phyloP scores from a whole-genome alignment of 2,888 invertebrate species.

The Tuta absoluta region DNA sequence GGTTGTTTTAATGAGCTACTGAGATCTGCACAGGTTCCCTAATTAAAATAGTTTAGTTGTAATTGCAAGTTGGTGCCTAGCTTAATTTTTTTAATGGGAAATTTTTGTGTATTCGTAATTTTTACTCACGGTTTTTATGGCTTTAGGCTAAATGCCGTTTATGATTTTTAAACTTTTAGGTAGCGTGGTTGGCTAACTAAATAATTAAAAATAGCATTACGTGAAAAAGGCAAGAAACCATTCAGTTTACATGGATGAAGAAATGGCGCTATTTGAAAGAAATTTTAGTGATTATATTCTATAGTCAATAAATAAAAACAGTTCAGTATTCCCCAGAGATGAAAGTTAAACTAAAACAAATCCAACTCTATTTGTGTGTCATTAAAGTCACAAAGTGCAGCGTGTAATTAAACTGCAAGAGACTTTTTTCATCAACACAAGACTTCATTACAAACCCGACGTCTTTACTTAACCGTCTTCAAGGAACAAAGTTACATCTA shows the following conservation, averaged over 20 bases:
- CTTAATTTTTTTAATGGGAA: constrained; percentile 9
- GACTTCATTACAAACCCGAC: constrained; percentile 43
- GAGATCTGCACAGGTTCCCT: constrained; percentile 36
- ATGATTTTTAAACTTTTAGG: neutral
- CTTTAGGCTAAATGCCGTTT: constrained; percentile 14
- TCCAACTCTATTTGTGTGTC: neutral
- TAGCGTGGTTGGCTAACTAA: too few species aligned
- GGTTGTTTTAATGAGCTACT: constrained; percentile 55
- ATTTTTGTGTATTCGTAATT: neutral
- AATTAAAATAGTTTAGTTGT: constrained; percentile 34
- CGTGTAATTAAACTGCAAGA: constrained; percentile 16
- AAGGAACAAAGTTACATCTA: constrained; percentile 69
- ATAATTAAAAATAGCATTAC: neutral
- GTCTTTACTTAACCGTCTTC: constrained; percentile 61
- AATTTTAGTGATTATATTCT: too few species aligned
- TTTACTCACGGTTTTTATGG: constrained; percentile 20
- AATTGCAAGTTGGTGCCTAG: constrained; percentile 10
- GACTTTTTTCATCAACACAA: constrained; percentile 23
- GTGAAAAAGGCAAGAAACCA: too few species aligned
- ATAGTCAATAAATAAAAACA: neutral
- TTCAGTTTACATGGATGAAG: too few species aligned
- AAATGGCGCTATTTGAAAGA: too few species aligned
- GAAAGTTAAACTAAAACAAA: neutral
- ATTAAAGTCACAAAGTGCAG: constrained; percentile 11
- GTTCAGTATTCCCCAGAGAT: neutral